phyloP scores from a whole-genome alignment of 2,888 invertebrate species.

The Lepidochrysops patricia region DNA sequence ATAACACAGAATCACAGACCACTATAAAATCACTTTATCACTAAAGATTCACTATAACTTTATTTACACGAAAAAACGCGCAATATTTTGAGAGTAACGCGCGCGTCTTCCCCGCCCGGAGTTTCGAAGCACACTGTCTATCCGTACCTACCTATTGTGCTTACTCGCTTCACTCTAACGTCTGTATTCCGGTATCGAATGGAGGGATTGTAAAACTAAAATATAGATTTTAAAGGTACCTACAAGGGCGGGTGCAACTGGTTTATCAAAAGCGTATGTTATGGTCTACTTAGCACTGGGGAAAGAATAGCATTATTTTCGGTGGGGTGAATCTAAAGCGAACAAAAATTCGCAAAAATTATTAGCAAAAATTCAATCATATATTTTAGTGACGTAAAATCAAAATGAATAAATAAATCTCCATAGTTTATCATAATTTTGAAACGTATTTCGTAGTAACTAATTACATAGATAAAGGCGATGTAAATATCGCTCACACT shows the following conservation, averaged over 20 bases:
- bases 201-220: constrained; percentile 33
- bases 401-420: not conserved
- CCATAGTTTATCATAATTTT: not conserved
- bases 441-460: not conserved
- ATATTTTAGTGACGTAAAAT: no score
- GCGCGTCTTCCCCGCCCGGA: constrained; percentile 46
- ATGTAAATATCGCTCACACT: constrained; percentile 38
- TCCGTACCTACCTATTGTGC: constrained; percentile 13
- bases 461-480: constrained; percentile 14
- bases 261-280: constrained; percentile 48
- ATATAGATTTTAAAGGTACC: no score
- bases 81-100: constrained; percentile 34
- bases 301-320: constrained; percentile 26
- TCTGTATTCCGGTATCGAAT: constrained; percentile 12
- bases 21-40: constrained; percentile 42
- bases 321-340: not conserved
- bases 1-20: constrained; percentile 37
- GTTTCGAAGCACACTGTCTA: constrained; percentile 47
- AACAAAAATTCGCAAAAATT: not conserved
- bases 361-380: not conserved
- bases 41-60: constrained; percentile 43
- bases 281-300: constrained; percentile 50
- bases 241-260: constrained; percentile 53
- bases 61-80: constrained; percentile 39
- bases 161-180: constrained; percentile 14